Percentiles rank a stretch among this genome's conserved stretches.
These are phyloP conservation scores for Agonopterix arenella DNA, from an alignment of 2,888 invertebrate species.

Conservation along the genomic window DNA sequence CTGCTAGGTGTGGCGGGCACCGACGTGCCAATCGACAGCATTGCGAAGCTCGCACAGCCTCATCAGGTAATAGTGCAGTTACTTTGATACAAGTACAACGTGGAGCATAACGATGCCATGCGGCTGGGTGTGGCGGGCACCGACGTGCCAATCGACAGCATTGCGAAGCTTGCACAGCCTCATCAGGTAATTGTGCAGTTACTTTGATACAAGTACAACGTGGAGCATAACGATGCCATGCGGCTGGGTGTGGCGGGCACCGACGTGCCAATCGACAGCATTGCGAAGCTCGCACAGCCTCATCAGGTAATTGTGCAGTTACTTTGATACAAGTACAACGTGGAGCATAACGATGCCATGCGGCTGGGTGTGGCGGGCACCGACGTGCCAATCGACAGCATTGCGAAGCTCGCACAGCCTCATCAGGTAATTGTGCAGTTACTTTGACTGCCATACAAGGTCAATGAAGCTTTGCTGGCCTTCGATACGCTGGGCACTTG, in stretches of 20 bases:
- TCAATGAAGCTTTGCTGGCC: no score
- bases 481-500: no score
- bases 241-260: conserved; percentile 97
- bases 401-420: conserved; percentile 91
- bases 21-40: conserved; percentile 94
- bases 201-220: conserved; percentile 84
- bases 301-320: conserved; percentile 71
- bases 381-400: conserved; percentile 94
- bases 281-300: conserved; percentile 91
- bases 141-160: conserved; percentile 94
- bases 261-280: conserved; percentile 94
- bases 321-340: conserved; percentile 84
- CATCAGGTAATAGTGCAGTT: conserved; percentile 71
- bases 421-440: conserved; percentile 71
- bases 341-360: conserved; percentile 80
- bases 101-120: conserved; percentile 80
- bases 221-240: conserved; percentile 80
- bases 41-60: conserved; percentile 91
- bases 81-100: conserved; percentile 84
- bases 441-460: conserved; percentile 85
- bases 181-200: conserved; percentile 71
- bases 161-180: conserved; percentile 91
- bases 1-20: conserved; percentile 97
- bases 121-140: conserved; percentile 97
- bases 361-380: conserved; percentile 97